These are phyloP conservation scores for Acleris laterana DNA, from an alignment of 2,888 invertebrate genomes.

Conservation along the genomic window DNA sequence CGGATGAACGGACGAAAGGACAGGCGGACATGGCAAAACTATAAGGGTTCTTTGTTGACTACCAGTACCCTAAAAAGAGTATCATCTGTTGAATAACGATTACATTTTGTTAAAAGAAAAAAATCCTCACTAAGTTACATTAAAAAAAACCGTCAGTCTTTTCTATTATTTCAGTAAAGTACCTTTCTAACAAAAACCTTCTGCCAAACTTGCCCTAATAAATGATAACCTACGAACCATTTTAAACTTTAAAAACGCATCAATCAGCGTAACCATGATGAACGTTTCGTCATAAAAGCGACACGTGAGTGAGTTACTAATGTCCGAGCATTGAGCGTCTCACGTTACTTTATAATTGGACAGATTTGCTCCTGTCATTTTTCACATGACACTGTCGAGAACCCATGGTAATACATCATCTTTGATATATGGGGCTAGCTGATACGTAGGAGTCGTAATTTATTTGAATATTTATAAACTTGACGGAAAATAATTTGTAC, in stretches of 20 bases:
- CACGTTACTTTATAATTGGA: conserved; percentile 76
- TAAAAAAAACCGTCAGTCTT: too few species aligned
- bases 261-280: conserved; percentile 24
- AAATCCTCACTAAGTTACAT: too few species aligned
- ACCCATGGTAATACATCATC: conserved; percentile 49
- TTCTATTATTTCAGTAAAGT: too few species aligned
- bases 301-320: conserved; percentile 49
- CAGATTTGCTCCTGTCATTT: conserved; percentile 62
- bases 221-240: conserved; percentile 14
- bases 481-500: conserved; percentile 1
- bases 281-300: conserved; percentile 20
- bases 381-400: conserved; percentile 52
- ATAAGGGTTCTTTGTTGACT: too few species aligned
- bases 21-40: too few species aligned
- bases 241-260: conserved; percentile 19
- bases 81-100: too few species aligned
- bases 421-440: conserved; percentile 46
- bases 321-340: conserved; percentile 55
- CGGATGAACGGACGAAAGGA: too few species aligned
- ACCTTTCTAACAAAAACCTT: neutral
- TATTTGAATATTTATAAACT: conserved; percentile 22
- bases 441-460: conserved; percentile 48
- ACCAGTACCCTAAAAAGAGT: too few species aligned
- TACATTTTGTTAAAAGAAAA: too few species aligned
- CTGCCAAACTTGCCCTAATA: neutral